These are phyloP conservation scores for Philypnodon macrostomus DNA, from an alignment of 2,797 vertebrate genomes.

Conservation along the genomic window DNA sequence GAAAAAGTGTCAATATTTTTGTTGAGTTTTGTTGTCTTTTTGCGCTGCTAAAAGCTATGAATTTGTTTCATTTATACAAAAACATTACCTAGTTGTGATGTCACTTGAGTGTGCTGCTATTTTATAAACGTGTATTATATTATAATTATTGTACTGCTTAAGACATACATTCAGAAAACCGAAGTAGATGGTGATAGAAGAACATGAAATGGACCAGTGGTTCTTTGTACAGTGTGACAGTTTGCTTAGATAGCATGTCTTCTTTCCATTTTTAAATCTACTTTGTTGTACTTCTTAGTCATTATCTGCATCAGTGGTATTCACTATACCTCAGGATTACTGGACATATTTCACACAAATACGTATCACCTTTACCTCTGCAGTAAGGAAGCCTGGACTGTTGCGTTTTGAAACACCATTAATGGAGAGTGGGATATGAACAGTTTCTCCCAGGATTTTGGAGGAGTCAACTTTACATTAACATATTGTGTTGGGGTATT, in stretches of 20 bases:
- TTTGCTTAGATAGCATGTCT: slow-evolving; percentile 82
- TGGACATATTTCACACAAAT: slow-evolving; percentile 82
- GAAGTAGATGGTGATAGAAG: slow-evolving; percentile 93
- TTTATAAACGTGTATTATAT: slow-evolving; percentile 99
- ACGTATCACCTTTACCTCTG: slow-evolving; percentile 83
- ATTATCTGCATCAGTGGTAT: slow-evolving; percentile 88
- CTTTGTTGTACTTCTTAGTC: slow-evolving; percentile 75
- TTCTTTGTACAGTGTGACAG: slow-evolving; percentile 84
- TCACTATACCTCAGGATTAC: slow-evolving; percentile 96
- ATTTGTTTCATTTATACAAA: slow-evolving; percentile 95
- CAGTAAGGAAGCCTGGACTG: slow-evolving; percentile 76
- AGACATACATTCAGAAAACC: slow-evolving; percentile 88
- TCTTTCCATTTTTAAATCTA: slow-evolving; percentile 61
- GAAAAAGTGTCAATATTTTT: slow-evolving; percentile 82
- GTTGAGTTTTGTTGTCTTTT: slow-evolving; percentile 81
- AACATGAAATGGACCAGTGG: slow-evolving; percentile 92
- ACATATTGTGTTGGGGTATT: slow-evolving; percentile 24
- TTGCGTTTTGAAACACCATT: slow-evolving; percentile 35
- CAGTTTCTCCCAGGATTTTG: slow-evolving; percentile 77
- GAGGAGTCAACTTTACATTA: slow-evolving; percentile 22
- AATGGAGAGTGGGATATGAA: slow-evolving; percentile 51
- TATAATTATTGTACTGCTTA: slow-evolving; percentile 99
- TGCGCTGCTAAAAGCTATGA: slow-evolving; percentile 99
- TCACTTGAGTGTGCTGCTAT: slow-evolving; percentile 99
- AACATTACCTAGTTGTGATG: slow-evolving; percentile 98